A percentile compares a stretch with the other conserved stretches of the same genome.
Conservation (phyloP, 53 echinoderm and acorn worm species). For the Echinometra lucunter region DNA sequence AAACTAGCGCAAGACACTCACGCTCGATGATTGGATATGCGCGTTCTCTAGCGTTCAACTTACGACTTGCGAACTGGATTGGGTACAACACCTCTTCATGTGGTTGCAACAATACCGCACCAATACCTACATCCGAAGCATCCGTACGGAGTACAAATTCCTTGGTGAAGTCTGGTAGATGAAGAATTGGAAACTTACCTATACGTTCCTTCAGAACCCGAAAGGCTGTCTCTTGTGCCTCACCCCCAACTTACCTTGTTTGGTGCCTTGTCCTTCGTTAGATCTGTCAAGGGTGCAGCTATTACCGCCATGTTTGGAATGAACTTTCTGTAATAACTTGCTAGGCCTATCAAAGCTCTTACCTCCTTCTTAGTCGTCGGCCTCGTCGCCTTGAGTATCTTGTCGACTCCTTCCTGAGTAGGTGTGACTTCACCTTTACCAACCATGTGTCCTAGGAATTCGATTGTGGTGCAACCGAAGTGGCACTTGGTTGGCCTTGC, state of each 20-base stretch:
- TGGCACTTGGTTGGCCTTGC: constrained; percentile 36
- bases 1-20: constrained; percentile 73
- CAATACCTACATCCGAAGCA: constrained; percentile 61
- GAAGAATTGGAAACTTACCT: constrained; percentile 29
- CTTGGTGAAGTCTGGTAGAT: constrained; percentile 26
- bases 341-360: constrained; percentile 67
- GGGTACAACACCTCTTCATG: constrained; percentile 12
- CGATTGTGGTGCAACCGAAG: background rate
- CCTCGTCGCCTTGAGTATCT: constrained; percentile 49
- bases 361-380: constrained; percentile 72
- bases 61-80: constrained; percentile 71
- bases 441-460: background rate
- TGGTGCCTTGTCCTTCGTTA: constrained; percentile 19
- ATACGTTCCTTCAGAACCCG: constrained; percentile 17
- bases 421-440: background rate
- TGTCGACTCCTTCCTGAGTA: constrained; percentile 6
- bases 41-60: constrained; percentile 60
- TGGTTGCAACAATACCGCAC: constrained; percentile 50
- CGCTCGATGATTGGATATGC: constrained; percentile 67
- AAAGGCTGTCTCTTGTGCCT: constrained; percentile 57
- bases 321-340: constrained; percentile 67
- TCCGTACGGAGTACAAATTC: constrained; percentile 52
- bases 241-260: constrained; percentile 40
- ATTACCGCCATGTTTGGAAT: constrained; percentile 68
- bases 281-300: constrained; percentile 58